Evolutionary conservation across 2,888 invertebrate species (phyloP).

Genomic region (Brachypterus glaber): DNA sequence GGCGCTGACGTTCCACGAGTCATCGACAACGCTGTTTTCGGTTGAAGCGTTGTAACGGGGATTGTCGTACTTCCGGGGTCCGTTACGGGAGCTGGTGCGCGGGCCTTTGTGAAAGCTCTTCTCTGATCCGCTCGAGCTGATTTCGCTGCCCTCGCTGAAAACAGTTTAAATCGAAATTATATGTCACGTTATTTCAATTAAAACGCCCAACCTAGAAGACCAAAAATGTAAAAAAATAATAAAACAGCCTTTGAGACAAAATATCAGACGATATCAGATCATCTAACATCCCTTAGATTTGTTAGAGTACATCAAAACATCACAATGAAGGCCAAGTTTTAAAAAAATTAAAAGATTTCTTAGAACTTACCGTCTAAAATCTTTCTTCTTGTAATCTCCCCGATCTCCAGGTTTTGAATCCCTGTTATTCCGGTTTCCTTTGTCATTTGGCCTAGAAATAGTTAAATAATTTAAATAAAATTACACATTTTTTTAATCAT

Average conservation of each 20-base stretch:
- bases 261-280: too few relatives aligned
- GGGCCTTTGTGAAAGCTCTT: slow-evolving; percentile 28
- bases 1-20: slow-evolving; percentile 27
- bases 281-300: slow-evolving; percentile 7
- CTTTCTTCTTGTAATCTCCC: slow-evolving; percentile 19
- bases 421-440: not conserved
- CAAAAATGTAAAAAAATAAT: not conserved
- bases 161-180: not conserved
- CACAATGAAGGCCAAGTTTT: not conserved
- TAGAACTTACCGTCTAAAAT: slow-evolving; percentile 26
- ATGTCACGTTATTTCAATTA: not conserved
- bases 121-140: slow-evolving; percentile 34
- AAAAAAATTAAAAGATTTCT: slow-evolving; percentile 1
- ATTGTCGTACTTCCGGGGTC: slow-evolving; percentile 18
- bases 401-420: slow-evolving; percentile 11
- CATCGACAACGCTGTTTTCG: slow-evolving; percentile 11
- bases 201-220: too few relatives aligned
- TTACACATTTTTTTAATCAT: too few relatives aligned
- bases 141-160: slow-evolving; percentile 30
- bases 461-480: too few relatives aligned
- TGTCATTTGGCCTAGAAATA: too few relatives aligned
- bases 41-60: slow-evolving; percentile 9
- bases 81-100: slow-evolving; percentile 26
- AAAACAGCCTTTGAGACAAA: too few relatives aligned
- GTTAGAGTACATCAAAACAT: slow-evolving; percentile 1